Evolutionary conservation across 2,797 vertebrate genomes (phyloP).

Genomic region (Botia almorhae): DNA sequence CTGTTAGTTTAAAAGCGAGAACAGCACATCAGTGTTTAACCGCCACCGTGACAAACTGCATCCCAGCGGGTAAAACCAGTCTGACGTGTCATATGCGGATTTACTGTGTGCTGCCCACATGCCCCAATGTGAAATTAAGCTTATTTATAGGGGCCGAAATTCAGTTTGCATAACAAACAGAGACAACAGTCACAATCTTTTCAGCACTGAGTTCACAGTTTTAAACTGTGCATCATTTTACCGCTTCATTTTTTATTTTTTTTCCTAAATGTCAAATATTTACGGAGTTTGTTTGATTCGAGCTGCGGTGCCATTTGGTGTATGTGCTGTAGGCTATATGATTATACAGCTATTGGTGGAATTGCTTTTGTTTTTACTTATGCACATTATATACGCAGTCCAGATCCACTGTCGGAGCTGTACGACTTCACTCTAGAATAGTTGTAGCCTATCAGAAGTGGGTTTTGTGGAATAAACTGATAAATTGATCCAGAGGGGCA

Average conservation of each 20-base stretch:
- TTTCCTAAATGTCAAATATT: neutral
- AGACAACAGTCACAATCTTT: neutral
- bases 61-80: slow-evolving; percentile 23
- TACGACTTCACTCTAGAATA: slow-evolving; percentile 55
- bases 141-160: neutral
- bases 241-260: neutral
- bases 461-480: slow-evolving; percentile 63
- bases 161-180: neutral
- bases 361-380: neutral
- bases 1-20: slow-evolving; percentile 11
- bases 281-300: neutral
- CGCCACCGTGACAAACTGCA: slow-evolving; percentile 6
- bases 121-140: slow-evolving; percentile 32
- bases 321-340: no score
- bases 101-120: slow-evolving; percentile 30
- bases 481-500: slow-evolving; percentile 63
- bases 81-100: slow-evolving; percentile 5
- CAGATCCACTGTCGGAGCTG: slow-evolving; percentile 53
- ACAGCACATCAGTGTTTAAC: slow-evolving; percentile 6
- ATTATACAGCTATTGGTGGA: no score
- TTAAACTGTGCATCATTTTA: neutral
- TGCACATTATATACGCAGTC: slow-evolving; percentile 70
- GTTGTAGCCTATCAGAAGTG: slow-evolving; percentile 69
- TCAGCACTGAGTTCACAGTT: neutral
- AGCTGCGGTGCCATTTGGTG: no score